These are phyloP conservation scores for Gnathonemus longibarbis DNA, from an alignment of 2,113 vertebrate species.

Conservation along the genomic window DNA sequence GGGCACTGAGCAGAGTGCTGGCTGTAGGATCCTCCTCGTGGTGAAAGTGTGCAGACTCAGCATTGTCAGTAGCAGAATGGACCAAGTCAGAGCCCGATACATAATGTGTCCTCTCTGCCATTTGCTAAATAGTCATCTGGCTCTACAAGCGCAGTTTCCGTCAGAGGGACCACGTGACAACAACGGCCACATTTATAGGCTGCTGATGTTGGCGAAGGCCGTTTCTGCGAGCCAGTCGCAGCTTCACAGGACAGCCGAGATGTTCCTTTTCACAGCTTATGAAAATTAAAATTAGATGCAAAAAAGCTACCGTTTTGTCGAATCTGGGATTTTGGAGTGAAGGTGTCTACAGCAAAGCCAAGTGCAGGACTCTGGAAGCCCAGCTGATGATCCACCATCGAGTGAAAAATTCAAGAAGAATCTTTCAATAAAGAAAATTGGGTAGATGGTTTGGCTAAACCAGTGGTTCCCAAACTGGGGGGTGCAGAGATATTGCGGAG, in stretches of 20 bases:
- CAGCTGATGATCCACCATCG: background rate
- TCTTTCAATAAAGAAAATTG: background rate
- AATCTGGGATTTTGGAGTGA: background rate
- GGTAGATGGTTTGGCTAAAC: background rate
- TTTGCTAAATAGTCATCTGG: background rate
- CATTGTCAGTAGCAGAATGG: too few species aligned
- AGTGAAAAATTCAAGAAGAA: background rate
- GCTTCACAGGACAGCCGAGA: background rate
- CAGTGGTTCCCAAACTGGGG: background rate
- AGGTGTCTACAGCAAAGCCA: background rate
- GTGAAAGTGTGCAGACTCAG: background rate
- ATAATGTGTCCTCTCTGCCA: background rate
- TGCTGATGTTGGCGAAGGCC: background rate
- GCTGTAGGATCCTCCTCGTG: background rate
- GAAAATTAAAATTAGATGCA: background rate
- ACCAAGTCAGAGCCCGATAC: background rate
- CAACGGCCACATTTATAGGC: background rate
- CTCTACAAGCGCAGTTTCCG: background rate
- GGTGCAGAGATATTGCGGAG: too few species aligned
- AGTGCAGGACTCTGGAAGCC: background rate
- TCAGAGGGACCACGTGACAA: background rate
- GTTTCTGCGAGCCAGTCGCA: background rate
- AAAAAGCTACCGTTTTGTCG: background rate
- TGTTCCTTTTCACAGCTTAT: background rate
- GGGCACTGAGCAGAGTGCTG: background rate